Base-by-base conservation (phyloP, 2,888 invertebrate genomes). In the Lamproptera curius region DNA sequence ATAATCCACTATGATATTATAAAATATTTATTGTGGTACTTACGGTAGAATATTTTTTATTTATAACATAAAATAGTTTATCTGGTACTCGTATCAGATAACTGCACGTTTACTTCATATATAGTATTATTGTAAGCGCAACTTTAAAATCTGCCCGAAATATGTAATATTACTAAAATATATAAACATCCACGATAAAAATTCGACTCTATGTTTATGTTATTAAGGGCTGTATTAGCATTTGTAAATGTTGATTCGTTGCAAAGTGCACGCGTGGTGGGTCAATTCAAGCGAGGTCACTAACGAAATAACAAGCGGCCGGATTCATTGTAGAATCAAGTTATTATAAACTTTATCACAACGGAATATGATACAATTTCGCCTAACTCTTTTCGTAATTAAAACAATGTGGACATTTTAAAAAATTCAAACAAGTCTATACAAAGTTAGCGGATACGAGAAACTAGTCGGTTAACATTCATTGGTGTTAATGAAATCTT, bases 221-320 rank as follows among this genome's bases (percentile, higher is more conserved):
- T n/a, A n/a, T n/a, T n/a, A 73, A 63, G 63, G 55, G 34, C 57
- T 57, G 58, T 46, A 58, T 58, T 33, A 28, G 57, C 51, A 52
- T 55, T 45, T 51, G 50, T 26, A 3, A 20, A 39, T 34, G 52
- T 37, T 54, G 59, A 52, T 57, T 67, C 62, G 62, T 61, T 58
- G 62, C 65, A 69, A 67, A 69, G 66, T 70, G 72, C 70, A 70
- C 66, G 61, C 63, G 67, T 65, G 62, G 67, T 47, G 65, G 76
- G 75, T 76, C 74, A 75, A 67, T 66, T 60, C 62, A 61, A 61
- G 62, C 78, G 79, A 84, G 85, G 84, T 72, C 82, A 68, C 66
- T 56, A 64, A 71, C 71, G 68, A 77, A 85, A 85, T 85, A 82
- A 76, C 84, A 83, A 67, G 48, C 57, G 67, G 61, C 66, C 69